Evolutionary conservation across 1,140 invertebrate genomes (phyloP), one percentile per base, ranked within the genome.

Genomic region (Zaprionus africanus): DNA sequence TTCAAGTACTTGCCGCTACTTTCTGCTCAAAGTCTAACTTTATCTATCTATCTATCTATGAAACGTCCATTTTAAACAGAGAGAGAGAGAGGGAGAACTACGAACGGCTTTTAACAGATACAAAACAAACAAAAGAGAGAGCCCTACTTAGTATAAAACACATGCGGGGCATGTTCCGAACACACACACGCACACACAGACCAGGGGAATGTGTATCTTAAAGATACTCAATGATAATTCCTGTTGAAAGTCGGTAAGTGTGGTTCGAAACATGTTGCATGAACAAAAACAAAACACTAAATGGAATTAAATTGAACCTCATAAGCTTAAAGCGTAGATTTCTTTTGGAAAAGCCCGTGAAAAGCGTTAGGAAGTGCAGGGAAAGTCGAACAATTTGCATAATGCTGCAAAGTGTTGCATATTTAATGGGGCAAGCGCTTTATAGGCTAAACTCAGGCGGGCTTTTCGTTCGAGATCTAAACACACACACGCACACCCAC

Each of bases 271-370:
- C 26, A 38, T 49, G 17, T 17, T 6, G 41, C 41, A 17, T 46
- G 13, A 46, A 26, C 12, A 58, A 65, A 66, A 65, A 51, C 61
- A 67, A 62, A 75, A 22, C 28, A 59, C 34, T 57, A 67, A 67
- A 63, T 36, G 76, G 76, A 78, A 85, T 80, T 82, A 80, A 82
- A 79, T 69, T 61, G 62, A 82, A 90, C 82, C 85, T 90, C 86
- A 90, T 90, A 90, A 78, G 86, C 82, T 90, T 82, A 76, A 82
- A 79, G 73, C 73, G 65, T 49, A 26, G 54, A 70, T 54, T 70
- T 34, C 49, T 9, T 57, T 46, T 59, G 36, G 63, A 46, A 46
- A 46, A 76, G 19, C 26, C 34, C 56, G 53, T 57, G 68, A 63
- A 57, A 61, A 61, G 43, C 41, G 17, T 66, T 76, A 26, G 38